Evolutionary conservation across 2,797 vertebrate species (phyloP), one percentile per base, ranked within the genome.

Genomic region (Aldrovandia affinis): DNA sequence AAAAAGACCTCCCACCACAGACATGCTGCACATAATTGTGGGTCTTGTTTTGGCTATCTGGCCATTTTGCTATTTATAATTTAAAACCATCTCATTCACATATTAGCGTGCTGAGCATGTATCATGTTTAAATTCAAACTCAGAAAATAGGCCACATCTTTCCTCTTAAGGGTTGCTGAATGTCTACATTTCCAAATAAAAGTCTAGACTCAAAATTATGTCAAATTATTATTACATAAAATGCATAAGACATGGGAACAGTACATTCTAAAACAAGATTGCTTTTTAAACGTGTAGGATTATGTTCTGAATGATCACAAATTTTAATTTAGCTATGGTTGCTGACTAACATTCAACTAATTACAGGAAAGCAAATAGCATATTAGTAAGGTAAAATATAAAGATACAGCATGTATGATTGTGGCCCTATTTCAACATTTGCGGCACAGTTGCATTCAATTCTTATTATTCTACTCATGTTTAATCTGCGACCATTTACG

Each of bases 261-360:
- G 39, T 52, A 36, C 28, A 70, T 20, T 36, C 42, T 63, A 47
- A 70, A 82, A 52, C 42, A 52, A 33, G 63, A 52, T 61, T 61
- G 54, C 44, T 63, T 81, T 42, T 59, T 20, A 36, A 79, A 79
- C 25, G 42, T 28, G 12, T 57, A 61, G 14, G 36, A 44, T 81
- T 25, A 81, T 20, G 30, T 30, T 39, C 54, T 57, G 59, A 81
- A 81, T 50, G 65, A 30, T 39, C n/a, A 47, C 22, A n/a, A 39
- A 20, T 81, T 81, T 81, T 28, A 50, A 25, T 81, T 81, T 65
- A 28, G 80, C 57, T 9, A n/a, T 57, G 20, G 42, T 52, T n/a
- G 59, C 36, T 20, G 47, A 10, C 5, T 54, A 28, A 83, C 36
- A 52, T 52, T 30, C 81, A 55, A 8, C n/a, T 55, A 83, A 83